Evolutionary conservation across 2,888 invertebrate species (phyloP).

Genomic region (Caenorhabditis sp.): DNA sequence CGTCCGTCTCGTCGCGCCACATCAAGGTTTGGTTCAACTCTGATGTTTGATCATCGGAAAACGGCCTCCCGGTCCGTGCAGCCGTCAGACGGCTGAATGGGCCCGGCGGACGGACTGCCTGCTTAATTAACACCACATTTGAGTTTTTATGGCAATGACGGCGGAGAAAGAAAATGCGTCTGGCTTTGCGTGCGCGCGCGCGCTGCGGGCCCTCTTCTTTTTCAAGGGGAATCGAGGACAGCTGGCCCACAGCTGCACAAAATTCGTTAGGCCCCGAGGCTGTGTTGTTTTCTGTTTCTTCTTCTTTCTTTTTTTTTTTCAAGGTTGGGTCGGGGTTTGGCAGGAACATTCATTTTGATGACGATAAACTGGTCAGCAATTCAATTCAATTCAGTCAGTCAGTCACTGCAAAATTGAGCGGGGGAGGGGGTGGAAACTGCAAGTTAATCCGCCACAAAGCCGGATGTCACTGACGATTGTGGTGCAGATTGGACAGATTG

Average conservation of each 20-base stretch:
- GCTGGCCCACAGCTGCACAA: constrained; percentile 61
- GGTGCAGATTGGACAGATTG: constrained; percentile 31
- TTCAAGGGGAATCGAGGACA: constrained; percentile 29
- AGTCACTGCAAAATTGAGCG: constrained; percentile 25
- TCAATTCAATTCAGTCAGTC: too few relatives aligned
- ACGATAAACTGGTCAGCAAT: constrained; percentile 41
- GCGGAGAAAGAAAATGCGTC: neutral
- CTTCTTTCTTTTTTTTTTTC: constrained; percentile 19
- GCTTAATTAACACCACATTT: constrained; percentile 60
- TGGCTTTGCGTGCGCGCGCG: neutral
- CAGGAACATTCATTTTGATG: constrained; percentile 21
- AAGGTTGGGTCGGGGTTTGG: constrained; percentile 28
- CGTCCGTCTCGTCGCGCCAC: neutral
- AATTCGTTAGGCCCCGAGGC: constrained; percentile 17
- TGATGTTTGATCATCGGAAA: constrained; percentile 34
- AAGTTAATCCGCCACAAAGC: constrained; percentile 38
- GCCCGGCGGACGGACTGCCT: constrained; percentile 30
- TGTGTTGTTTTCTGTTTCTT: constrained; percentile 4
- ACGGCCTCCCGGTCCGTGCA: neutral
- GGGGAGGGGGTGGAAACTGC: constrained; percentile 19
- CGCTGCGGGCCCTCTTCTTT: constrained; percentile 32
- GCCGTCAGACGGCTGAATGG: constrained; percentile 8
- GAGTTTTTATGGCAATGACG: constrained; percentile 55
- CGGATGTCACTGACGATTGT: constrained; percentile 33
- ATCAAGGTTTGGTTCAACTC: neutral